Base-by-base conservation (phyloP, 2,113 vertebrate species). In the Ranitomeya variabilis region DNA sequence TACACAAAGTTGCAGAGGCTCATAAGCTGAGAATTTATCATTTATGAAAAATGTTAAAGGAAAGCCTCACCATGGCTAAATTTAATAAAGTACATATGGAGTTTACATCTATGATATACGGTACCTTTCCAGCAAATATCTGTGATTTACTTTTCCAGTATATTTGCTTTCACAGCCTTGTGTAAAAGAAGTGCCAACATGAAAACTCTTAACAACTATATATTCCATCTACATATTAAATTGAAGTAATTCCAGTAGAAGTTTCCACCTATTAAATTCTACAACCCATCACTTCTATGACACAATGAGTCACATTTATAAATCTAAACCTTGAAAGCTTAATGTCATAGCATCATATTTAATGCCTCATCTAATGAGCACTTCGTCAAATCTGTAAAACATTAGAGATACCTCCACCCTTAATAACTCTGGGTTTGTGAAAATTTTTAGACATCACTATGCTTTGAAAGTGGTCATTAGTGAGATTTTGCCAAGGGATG, bases 401-500 rank as follows among this genome's bases (percentile, higher is more conserved):
- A 66, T 18, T 57, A 45, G 26, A 62, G 52, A 31, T 62, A 59
- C 82, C 67, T 73, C 86, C 67, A 16, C 80, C 59, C 45, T 62
- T 73, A 45, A 55, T 88, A 66, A n/a, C n/a, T 66, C 7, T 66
- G 59, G 64, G 52, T 66, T 66, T 77, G 16, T 59, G 73, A 66
- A 55, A n/a, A 78, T 83, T 83, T 59, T 59, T 9, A 10, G 81
- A 18, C 60, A 52, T 80, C 45, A 16, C 78, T 85, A 84, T 79
- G 21, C 81, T 89, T 89, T 85, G 71, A 84, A 89, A 67, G 31
- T 85, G 45, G 81, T 85, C 71, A 85, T 55, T 89, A 89, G 78
- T 79, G 74, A 89, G 73, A 85, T 85, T 89, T 85, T 64, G 71
- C 87, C 71, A 64, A 13, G 80, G 87, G 80, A 54, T 77, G 71